Evolutionary conservation across 2,113 vertebrate genomes (phyloP), one percentile per base, ranked within the genome.

Genomic region (Zapornia atra): DNA sequence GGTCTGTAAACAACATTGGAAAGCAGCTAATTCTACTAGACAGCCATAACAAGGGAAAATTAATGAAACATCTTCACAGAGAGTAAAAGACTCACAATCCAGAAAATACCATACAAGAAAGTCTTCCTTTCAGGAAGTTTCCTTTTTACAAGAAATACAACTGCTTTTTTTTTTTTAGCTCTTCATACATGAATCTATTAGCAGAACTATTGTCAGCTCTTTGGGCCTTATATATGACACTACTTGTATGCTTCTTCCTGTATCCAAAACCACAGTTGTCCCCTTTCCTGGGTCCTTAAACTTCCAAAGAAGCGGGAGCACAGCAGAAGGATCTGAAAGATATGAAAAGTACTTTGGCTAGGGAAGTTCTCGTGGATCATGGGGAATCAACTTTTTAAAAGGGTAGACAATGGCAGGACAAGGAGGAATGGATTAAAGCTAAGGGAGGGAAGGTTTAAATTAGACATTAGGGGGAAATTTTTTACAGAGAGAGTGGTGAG

Each of bases 11-110:
- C 36, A 80, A 19, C 57, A 10, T 12, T 54, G 25, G 56, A 92
- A 92, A 86, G 73, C 25, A 83, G 21, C 48, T 69, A 94, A 94
- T 92, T 86, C 46, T 70, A 63, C 29, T 64, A 78, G 81, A 86
- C 64, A 91, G 9, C 21, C 77, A 75, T 87, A 95, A 86, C 21
- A 75, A 86, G 51, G 6, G 54, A 65, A 89, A 92, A 72, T 88
- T 88, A 86, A 95, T 78, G 64, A 78, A n/a, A 63, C 40, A 36
- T 15, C 44, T 77, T 92, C 31, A 65, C 26, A 80, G 50, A 34
- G 11, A 72, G 9, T 77, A 80, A 82, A 68, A 82, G 12, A 77
- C 20, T 51, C 19, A 51, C 15, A 65, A 29, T 69, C 29, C 34
- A 77, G 40, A 86, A 85, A 88, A 81, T 63, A 46, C 15, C 44